Conservation (phyloP, 30 jellyfish, hydroid and myxozoan species). For the Rhopilema esculentum region DNA sequence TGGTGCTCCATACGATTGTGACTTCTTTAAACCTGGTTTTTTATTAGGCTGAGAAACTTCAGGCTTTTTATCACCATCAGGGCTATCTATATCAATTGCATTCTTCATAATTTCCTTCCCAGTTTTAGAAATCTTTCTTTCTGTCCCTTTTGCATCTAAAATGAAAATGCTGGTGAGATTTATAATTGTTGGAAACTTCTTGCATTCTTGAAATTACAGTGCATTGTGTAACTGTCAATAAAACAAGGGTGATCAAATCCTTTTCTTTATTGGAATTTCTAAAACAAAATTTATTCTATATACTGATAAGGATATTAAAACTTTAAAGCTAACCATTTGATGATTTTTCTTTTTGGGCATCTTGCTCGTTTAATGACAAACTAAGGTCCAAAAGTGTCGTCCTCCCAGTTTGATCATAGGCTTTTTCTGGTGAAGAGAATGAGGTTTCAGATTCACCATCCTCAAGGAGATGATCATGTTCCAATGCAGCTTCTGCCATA, state of each 20-base stretch:
- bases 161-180: too few species aligned
- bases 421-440: conserved; percentile 46
- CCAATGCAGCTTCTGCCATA: conserved; percentile 50
- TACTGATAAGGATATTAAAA: too few species aligned
- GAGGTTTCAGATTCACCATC: conserved; percentile 61
- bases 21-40: conserved; percentile 38
- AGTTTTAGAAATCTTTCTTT: neutral
- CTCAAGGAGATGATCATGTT: conserved; percentile 27
- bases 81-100: neutral
- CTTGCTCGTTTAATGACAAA: conserved; percentile 9
- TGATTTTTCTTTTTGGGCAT: neutral
- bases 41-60: neutral
- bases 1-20: conserved; percentile 63
- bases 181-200: too few species aligned
- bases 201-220: too few species aligned
- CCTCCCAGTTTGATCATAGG: conserved; percentile 44
- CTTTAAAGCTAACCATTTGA: neutral
- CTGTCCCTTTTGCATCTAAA: neutral
- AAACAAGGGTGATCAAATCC: too few species aligned
- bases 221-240: too few species aligned
- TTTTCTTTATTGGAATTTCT: too few species aligned
- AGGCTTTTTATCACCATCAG: conserved; percentile 16
- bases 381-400: conserved; percentile 55
- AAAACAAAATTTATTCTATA: too few species aligned
- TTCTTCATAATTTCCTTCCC: conserved; percentile 1